Conservation (phyloP, 2,888 invertebrate genomes). For the Scelioninae gen. 1 region DNA sequence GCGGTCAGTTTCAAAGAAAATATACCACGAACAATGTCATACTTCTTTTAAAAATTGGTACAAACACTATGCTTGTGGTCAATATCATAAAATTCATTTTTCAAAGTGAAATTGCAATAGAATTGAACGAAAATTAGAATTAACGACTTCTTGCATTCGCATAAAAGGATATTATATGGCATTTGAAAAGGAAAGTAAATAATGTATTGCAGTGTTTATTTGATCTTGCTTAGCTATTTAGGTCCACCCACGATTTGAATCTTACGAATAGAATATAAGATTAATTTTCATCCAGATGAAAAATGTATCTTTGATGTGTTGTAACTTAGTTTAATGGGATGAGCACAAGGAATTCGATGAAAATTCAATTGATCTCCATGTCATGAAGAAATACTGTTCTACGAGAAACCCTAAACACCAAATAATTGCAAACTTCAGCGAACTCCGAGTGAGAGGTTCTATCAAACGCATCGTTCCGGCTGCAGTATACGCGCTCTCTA, state of each 20-base stretch:
- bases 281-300: conserved; percentile 29
- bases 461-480: conserved; percentile 62
- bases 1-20: neutral
- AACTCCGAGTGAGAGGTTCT: conserved; percentile 61
- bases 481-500: conserved; percentile 49
- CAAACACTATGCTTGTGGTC: too few relatives aligned
- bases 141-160: neutral
- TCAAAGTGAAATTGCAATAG: too few relatives aligned
- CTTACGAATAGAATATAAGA: conserved; percentile 16
- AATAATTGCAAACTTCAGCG: conserved; percentile 41
- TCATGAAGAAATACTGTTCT: too few relatives aligned
- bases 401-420: conserved; percentile 11
- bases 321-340: too few relatives aligned
- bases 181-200: conserved; percentile 44
- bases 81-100: too few relatives aligned
- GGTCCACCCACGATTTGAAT: conserved; percentile 45
- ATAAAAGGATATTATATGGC: neutral
- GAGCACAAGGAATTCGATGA: too few relatives aligned
- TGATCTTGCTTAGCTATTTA: conserved; percentile 18
- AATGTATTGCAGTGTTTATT: conserved; percentile 4
- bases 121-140: too few relatives aligned
- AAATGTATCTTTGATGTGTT: conserved; percentile 17
- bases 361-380: too few relatives aligned
- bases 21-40: too few relatives aligned
- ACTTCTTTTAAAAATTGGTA: too few relatives aligned